Evolutionary conservation across 2,797 vertebrate genomes (phyloP).

Genomic region (Coendou prehensilis): DNA sequence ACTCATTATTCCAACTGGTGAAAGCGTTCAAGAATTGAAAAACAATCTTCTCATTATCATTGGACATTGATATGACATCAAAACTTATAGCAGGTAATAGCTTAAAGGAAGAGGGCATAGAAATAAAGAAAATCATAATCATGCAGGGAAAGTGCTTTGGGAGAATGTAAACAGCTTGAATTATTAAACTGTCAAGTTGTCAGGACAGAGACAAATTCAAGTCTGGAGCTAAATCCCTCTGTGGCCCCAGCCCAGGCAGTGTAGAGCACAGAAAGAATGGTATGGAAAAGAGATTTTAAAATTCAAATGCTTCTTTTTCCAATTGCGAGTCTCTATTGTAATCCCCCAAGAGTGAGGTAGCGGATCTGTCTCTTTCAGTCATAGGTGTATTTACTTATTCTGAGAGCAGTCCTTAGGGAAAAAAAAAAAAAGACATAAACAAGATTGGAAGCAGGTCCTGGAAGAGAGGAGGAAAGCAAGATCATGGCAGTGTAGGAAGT

Average conservation of each 20-base stretch:
- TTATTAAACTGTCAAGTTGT: conserved; percentile 86
- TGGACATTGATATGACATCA: conserved; percentile 54
- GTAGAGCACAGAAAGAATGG: conserved; percentile 41
- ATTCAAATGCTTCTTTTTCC: conserved; percentile 75
- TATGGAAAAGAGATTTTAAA: conserved; percentile 67
- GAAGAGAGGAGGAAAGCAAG: conserved; percentile 28
- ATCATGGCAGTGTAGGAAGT: background rate
- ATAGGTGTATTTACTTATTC: conserved; percentile 66
- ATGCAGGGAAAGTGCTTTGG: conserved; percentile 79
- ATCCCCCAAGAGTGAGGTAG: conserved; percentile 68
- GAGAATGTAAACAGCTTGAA: conserved; percentile 85
- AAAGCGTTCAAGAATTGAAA: conserved; percentile 25
- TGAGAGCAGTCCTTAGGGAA: conserved; percentile 58
- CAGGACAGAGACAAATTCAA: conserved; percentile 76
- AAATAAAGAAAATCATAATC: conserved; percentile 75
- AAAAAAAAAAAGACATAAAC: conserved; percentile 16
- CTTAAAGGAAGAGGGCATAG: conserved; percentile 74
- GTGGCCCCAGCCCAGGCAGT: conserved; percentile 34
- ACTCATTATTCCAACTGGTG: conserved; percentile 23
- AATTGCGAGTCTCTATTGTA: conserved; percentile 66
- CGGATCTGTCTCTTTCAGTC: conserved; percentile 69
- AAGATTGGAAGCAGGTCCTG: conserved; percentile 33
- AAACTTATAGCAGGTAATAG: conserved; percentile 57
- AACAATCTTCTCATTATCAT: conserved; percentile 62
- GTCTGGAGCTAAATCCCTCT: conserved; percentile 76